These are phyloP conservation scores for Gnathonemus echidnorhynchus DNA, from an alignment of 2,113 vertebrate species.

Conservation along the genomic window DNA sequence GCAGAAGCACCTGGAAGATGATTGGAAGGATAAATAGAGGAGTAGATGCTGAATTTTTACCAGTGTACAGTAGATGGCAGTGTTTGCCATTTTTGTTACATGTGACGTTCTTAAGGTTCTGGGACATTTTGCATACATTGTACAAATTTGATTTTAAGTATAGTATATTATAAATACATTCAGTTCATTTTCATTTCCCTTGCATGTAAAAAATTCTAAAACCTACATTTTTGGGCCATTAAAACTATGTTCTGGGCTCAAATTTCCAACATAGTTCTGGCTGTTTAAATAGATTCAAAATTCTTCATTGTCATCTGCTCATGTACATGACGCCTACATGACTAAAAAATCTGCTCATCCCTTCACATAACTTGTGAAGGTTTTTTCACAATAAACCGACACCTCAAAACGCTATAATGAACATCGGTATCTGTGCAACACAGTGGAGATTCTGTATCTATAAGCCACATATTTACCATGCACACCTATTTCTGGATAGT, in stretches of 20 bases:
- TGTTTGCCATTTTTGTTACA: neutral
- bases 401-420: neutral
- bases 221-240: neutral
- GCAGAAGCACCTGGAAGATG: neutral
- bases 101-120: neutral
- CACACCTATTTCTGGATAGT: neutral
- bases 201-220: neutral
- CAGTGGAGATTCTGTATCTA: neutral
- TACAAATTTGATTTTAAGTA: neutral
- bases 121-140: neutral
- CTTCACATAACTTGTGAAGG: neutral
- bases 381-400: neutral
- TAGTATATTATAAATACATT: neutral
- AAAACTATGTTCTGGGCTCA: neutral
- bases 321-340: neutral
- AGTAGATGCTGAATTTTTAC: neutral
- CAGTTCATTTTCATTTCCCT: neutral
- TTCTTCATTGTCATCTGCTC: neutral
- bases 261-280: neutral
- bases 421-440: neutral
- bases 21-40: neutral
- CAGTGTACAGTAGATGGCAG: neutral
- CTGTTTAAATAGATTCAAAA: neutral
- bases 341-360: neutral
- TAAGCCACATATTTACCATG: neutral